phyloP scores from a whole-genome alignment of 2,888 invertebrate genomes.

The Sympetrum striolatum region DNA sequence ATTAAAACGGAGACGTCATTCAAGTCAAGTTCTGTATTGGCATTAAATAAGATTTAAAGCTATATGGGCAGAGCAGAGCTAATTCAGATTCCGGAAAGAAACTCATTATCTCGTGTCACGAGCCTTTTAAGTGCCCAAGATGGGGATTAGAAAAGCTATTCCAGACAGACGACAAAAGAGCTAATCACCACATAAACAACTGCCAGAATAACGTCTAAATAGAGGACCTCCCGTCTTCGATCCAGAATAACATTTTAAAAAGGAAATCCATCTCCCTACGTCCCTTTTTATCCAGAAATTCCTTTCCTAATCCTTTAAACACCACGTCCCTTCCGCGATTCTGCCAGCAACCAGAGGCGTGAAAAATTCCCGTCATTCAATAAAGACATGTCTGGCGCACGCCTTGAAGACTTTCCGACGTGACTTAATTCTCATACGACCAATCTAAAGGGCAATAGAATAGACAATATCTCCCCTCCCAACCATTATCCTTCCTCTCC shows the following conservation, averaged over 20 bases:
- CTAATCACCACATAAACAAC: not conserved
- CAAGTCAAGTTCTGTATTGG: too few relatives aligned
- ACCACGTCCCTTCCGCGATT: not conserved
- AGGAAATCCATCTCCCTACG: not conserved
- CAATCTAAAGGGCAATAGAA: constrained; percentile 19
- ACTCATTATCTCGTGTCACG: not conserved
- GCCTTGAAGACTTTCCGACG: constrained; percentile 39
- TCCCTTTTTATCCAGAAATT: not conserved
- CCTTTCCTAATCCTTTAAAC: not conserved
- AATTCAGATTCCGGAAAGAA: too few relatives aligned
- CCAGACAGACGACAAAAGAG: not conserved
- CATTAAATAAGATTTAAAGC: too few relatives aligned
- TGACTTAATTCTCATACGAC: constrained; percentile 42
- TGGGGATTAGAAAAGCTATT: not conserved
- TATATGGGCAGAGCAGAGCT: too few relatives aligned
- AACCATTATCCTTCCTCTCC: not conserved
- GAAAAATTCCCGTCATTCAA: constrained; percentile 24
- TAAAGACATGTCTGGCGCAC: constrained; percentile 31
- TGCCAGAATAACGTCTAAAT: not conserved
- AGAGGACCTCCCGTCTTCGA: not conserved
- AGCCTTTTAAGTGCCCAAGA: not conserved
- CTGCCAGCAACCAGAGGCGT: constrained; percentile 2
- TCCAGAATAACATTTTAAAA: not conserved
- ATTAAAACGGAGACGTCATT: too few relatives aligned
- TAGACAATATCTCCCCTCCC: not conserved